Percentiles rank a stretch among this genome's conserved stretches.
Conservation (phyloP, 1,140 invertebrate species). For the Charaxes varanes region DNA sequence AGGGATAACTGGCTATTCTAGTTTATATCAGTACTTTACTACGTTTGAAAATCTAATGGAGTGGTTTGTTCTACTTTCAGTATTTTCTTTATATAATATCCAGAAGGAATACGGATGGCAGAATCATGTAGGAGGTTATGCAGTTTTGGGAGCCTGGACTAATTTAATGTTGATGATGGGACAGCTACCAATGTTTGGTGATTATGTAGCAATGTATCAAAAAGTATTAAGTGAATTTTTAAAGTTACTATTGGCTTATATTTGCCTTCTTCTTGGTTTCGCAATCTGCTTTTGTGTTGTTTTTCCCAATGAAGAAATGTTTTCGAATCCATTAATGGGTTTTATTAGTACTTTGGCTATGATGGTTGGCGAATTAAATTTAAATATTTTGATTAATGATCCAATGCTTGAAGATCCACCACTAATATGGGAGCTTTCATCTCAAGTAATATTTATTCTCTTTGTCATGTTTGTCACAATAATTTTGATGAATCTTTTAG, state of each 20-base stretch:
- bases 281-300: conserved; percentile 80
- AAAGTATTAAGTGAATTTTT: conserved; percentile 79
- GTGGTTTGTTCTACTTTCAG: conserved; percentile 75
- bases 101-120: conserved; percentile 75
- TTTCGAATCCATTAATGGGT: conserved; percentile 75
- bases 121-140: conserved; percentile 78
- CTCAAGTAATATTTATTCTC: conserved; percentile 77
- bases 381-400: conserved; percentile 77
- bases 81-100: conserved; percentile 71
- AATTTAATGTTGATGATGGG: conserved; percentile 80
- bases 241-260: conserved; percentile 77
- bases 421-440: conserved; percentile 72
- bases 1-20: conserved; percentile 75
- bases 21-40: conserved; percentile 76
- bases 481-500: conserved; percentile 81
- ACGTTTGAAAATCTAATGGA: conserved; percentile 78
- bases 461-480: conserved; percentile 82
- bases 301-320: conserved; percentile 77
- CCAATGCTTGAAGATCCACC: conserved; percentile 56
- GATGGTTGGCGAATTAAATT: conserved; percentile 82
- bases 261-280: conserved; percentile 78
- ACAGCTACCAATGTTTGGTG: conserved; percentile 78
- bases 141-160: conserved; percentile 78
- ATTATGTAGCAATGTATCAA: conserved; percentile 81
- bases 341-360: conserved; percentile 80